Percentiles rank a stretch among this genome's conserved stretches.
Conservation (phyloP, 2,797 vertebrate species). For the Hemitrygon akajei region DNA sequence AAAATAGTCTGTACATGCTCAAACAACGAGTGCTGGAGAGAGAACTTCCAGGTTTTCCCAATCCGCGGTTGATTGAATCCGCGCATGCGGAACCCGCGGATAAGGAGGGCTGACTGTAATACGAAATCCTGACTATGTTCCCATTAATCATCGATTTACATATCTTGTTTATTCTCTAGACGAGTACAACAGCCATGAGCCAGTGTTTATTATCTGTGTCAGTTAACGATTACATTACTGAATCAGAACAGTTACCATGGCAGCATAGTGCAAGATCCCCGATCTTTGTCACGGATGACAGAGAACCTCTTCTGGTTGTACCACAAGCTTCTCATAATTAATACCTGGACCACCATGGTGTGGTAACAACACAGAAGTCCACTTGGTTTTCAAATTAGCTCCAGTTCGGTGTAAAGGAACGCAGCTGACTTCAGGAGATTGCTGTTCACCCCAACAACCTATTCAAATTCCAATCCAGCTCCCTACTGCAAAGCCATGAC, state of each 20-base stretch:
- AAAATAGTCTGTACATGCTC: no score
- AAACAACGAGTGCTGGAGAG: no score
- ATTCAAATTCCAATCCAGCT: neutral
- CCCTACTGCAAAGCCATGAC: neutral
- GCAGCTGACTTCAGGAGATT: neutral
- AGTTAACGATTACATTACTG: neutral
- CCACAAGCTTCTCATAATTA: neutral
- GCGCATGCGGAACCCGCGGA: no score
- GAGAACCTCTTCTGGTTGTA: neutral
- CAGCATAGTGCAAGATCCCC: no score
- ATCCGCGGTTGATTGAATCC: no score
- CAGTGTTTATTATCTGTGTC: neutral
- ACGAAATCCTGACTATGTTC: neutral
- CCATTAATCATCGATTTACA: neutral
- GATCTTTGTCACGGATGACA: neutral
- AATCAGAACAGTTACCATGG: neutral
- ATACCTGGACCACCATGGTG: no score
- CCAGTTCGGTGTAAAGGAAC: neutral
- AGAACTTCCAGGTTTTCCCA: no score
- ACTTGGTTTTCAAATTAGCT: neutral
- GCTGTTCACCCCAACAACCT: no score
- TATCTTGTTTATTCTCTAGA: neutral
- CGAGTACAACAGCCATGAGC: neutral
- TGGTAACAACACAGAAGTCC: no score
- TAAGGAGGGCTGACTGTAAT: no score